Evolutionary conservation across 2,888 invertebrate genomes (phyloP), one percentile per base, ranked within the genome.

Genomic region (Cryptops parisi): DNA sequence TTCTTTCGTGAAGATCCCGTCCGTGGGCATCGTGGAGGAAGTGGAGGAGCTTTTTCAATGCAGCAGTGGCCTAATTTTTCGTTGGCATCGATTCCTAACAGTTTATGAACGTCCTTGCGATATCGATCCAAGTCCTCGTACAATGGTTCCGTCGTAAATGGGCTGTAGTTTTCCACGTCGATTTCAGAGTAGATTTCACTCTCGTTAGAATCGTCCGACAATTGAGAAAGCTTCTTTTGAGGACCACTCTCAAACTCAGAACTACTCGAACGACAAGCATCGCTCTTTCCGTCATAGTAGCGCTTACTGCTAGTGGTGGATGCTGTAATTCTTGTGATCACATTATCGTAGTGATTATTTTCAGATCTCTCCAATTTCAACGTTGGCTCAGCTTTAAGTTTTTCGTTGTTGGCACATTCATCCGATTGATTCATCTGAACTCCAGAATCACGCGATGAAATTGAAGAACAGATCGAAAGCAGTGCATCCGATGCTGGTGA

Each of bases 91-190:
- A 55, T 54, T n/a, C 55, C 55, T 1, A 55, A 46, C 3, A 55
- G 26, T 49, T 55, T 53, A 43, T 55, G 53, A 12, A 55, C 49
- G 25, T 55, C 44, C 40, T 55, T 55, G 2, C 55, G 53, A 38
- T 49, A 55, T 22, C 45, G 46, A 26, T 55, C 55, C 3, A 55
- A 38, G 39, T 55, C 55, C 40, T 55, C 55, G 27, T 55, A 55
- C 15, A 55, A n/a, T 1, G 55, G 55, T n/a, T 55, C 55, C 6
- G 40, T 23, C 6, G 19, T 22, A 5, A n/a, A 6, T 33, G 33
- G 33, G 33, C 33, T 33, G n/a, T n/a, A n/a, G 6, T 33, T 15
- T 9, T 33, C 33, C 6, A 15, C 33, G 15, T 33, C 33, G 33
- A 33, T 33, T 33, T 33, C 33, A 33, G 6, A 33, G 15, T 33